Conservation (phyloP, 2,797 vertebrate species). For the Sarcophilus harrisii region DNA sequence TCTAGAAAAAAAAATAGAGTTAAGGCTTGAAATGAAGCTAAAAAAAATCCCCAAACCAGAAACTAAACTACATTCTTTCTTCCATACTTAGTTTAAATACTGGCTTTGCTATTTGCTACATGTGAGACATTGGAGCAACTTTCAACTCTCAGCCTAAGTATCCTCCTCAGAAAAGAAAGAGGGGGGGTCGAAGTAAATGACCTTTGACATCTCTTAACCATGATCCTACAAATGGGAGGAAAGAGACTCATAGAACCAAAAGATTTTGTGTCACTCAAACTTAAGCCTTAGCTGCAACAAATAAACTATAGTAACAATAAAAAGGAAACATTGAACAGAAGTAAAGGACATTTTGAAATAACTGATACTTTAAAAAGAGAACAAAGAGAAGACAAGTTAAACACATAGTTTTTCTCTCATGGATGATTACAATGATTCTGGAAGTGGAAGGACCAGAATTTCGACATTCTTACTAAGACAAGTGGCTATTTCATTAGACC, state of each 20-base stretch:
- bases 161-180: background rate
- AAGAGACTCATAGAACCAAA: background rate
- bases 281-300: background rate
- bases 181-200: background rate
- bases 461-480: background rate
- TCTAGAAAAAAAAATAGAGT: background rate
- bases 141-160: background rate
- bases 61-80: background rate
- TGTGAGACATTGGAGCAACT: background rate
- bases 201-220: background rate
- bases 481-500: background rate
- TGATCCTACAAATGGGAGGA: background rate
- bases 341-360: background rate
- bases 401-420: background rate
- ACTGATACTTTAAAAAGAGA: background rate
- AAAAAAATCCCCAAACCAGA: background rate
- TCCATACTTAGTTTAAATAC: background rate
- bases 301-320: background rate
- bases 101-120: background rate
- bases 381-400: background rate
- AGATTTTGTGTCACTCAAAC: background rate
- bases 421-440: background rate
- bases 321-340: background rate
- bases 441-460: background rate
- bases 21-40: background rate